Conservation (phyloP, 2,888 invertebrate genomes). For the Esperia sulphurella region DNA sequence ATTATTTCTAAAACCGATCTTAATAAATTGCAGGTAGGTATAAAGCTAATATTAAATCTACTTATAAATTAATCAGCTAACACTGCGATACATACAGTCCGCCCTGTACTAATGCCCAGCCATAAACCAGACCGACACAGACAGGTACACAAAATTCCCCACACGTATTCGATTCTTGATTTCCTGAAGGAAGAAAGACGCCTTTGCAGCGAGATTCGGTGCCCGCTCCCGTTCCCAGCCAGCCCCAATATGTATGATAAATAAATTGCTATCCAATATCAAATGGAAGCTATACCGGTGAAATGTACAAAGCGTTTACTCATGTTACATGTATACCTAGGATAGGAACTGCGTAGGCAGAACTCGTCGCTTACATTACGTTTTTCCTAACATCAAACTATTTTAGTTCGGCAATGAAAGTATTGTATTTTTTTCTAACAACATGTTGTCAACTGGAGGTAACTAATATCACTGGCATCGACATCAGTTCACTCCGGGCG, state of each 20-base stretch:
- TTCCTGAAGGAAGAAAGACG: conserved; percentile 63
- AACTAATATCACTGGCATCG: too few species aligned
- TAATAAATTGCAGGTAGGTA: too few species aligned
- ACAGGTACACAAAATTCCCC: conserved; percentile 52
- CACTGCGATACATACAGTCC: not conserved
- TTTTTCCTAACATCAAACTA: too few species aligned
- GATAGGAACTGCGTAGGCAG: not conserved
- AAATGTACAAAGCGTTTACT: conserved; percentile 73
- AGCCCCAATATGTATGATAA: conserved; percentile 78
- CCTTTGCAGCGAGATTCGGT: conserved; percentile 56
- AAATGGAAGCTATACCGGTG: conserved; percentile 72
- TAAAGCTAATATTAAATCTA: not conserved
- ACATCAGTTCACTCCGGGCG: too few species aligned
- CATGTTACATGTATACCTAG: conserved; percentile 36
- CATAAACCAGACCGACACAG: conserved; percentile 44
- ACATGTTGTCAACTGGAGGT: too few species aligned
- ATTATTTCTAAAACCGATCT: too few species aligned
- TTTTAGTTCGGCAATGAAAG: too few species aligned
- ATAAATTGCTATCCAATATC: conserved; percentile 79
- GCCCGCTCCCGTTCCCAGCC: conserved; percentile 53
- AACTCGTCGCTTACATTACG: too few species aligned
- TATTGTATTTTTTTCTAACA: too few species aligned
- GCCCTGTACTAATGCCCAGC: conserved; percentile 19
- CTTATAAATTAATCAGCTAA: not conserved
- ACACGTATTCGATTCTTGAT: conserved; percentile 73